phyloP scores from a whole-genome alignment of 2,888 invertebrate genomes.

The Lepidocyrtoides sp. region DNA sequence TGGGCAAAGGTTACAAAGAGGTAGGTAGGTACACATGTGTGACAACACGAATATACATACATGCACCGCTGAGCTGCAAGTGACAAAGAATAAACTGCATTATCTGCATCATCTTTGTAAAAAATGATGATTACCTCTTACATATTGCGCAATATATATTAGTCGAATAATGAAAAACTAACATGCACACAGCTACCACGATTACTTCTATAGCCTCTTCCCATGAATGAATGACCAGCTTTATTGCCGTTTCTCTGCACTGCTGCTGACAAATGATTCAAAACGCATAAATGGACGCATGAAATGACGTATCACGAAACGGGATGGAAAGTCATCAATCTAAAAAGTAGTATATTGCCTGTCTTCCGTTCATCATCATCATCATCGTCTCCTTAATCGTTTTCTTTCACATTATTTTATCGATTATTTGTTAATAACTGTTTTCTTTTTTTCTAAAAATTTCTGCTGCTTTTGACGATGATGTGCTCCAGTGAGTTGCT shows the following conservation, averaged over 20 bases:
- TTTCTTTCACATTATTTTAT: neutral
- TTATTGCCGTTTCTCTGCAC: neutral
- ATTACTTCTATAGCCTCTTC: too few relatives aligned
- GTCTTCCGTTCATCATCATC: slow-evolving; percentile 7
- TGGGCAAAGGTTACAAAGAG: too few relatives aligned
- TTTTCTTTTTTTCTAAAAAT: slow-evolving; percentile 11
- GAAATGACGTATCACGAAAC: slow-evolving; percentile 66
- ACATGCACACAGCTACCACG: too few relatives aligned
- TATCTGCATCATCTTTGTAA: too few relatives aligned
- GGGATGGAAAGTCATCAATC: slow-evolving; percentile 38
- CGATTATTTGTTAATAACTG: slow-evolving; percentile 51
- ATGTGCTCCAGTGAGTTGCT: slow-evolving; percentile 70
- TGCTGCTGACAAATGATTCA: slow-evolving; percentile 59
- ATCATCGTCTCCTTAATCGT: neutral
- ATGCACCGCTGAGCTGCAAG: too few relatives aligned
- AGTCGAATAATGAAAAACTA: too few relatives aligned
- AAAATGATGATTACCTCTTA: too few relatives aligned
- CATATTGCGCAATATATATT: too few relatives aligned
- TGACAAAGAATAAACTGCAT: too few relatives aligned
- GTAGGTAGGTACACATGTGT: too few relatives aligned
- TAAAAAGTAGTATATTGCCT: slow-evolving; percentile 17
- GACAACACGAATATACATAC: too few relatives aligned
- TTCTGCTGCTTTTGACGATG: neutral
- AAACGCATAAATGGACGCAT: neutral
- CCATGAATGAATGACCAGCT: neutral